Base-by-base conservation (phyloP, 2,888 invertebrate genomes). In the Pterostichus madidus region DNA sequence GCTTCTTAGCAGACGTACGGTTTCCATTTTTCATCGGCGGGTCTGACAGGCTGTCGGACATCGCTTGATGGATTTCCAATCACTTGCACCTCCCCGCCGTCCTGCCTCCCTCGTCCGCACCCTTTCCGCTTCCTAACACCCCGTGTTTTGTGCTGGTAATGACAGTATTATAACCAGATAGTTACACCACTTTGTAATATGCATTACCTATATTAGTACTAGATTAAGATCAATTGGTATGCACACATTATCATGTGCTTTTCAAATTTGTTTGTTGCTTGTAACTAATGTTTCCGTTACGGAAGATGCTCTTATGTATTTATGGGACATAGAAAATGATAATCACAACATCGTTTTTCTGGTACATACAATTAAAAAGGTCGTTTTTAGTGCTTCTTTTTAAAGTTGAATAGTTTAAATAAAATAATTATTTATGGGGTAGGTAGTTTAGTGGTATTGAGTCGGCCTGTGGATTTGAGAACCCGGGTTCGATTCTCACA, bases 1-100 rank as follows among this genome's bases (percentile, higher is more conserved):
- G 80, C 80, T 80, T 80, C 80, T 80, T 80, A 80, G 49, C 80
- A 52, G 46, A 11, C 32, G 56, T 56, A 52, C 39, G 53, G 52
- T 32, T 80, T 64, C 86, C 87, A 87, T 88, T 88, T 88, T 88
- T 88, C 88, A 88, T 88, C 86, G 86, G 84, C 76, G 85, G 84
- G 85, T 85, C 85, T 87, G 87, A 88, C 88, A 87, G 86, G 83
- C 84, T 84, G 85, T 85, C 86, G 86, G 86, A 87, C 86, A 87
- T 87, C 87, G 87, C 87, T 87, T 88, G 88, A 88, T 88, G 87
- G 87, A 87, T 88, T 88, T 88, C 87, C 88, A 88, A 88, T 88
- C 88, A 87, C 87, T 86, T 87, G 87, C 87, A 87, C 35, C 24
- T 11, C 49, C 56, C 39, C 49, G 24, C 53, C 13, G 10, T 11